A percentile compares a stretch with the other conserved stretches of the same genome.
Conservation (phyloP, 2,888 invertebrate species). For the Blastobasis lacticolella region DNA sequence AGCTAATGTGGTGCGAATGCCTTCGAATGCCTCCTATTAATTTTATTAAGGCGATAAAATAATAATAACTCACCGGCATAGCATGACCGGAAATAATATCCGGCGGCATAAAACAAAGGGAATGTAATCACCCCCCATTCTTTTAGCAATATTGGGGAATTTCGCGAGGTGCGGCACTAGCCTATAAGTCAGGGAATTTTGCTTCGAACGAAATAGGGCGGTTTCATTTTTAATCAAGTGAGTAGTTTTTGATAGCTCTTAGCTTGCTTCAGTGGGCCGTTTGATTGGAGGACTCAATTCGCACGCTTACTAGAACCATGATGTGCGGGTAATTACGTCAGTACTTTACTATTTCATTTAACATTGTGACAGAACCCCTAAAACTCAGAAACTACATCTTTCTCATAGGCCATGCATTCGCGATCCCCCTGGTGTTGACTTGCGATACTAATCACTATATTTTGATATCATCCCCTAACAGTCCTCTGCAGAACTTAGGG, state of each 20-base stretch:
- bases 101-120: slow-evolving; percentile 51
- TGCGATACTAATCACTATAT: too few species aligned
- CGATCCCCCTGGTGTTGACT: too few species aligned
- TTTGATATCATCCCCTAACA: too few species aligned
- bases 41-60: slow-evolving; percentile 54
- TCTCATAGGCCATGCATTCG: too few species aligned
- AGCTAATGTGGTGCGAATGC: slow-evolving; percentile 22
- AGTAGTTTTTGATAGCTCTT: neutral
- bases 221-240: slow-evolving; percentile 52
- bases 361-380: too few species aligned
- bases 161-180: slow-evolving; percentile 29
- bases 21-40: slow-evolving; percentile 31
- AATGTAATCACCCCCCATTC: slow-evolving; percentile 53
- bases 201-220: slow-evolving; percentile 35
- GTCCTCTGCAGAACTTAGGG: too few species aligned
- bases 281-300: too few species aligned
- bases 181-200: slow-evolving; percentile 5
- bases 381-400: too few species aligned
- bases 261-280: too few species aligned
- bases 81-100: slow-evolving; percentile 68
- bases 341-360: too few species aligned
- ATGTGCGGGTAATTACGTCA: too few species aligned
- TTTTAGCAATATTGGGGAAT: slow-evolving; percentile 30
- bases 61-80: slow-evolving; percentile 59
- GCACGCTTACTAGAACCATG: too few species aligned